Evolutionary conservation across 2,113 vertebrate species (phyloP).

Genomic region (Phylloscopus trochilus): DNA sequence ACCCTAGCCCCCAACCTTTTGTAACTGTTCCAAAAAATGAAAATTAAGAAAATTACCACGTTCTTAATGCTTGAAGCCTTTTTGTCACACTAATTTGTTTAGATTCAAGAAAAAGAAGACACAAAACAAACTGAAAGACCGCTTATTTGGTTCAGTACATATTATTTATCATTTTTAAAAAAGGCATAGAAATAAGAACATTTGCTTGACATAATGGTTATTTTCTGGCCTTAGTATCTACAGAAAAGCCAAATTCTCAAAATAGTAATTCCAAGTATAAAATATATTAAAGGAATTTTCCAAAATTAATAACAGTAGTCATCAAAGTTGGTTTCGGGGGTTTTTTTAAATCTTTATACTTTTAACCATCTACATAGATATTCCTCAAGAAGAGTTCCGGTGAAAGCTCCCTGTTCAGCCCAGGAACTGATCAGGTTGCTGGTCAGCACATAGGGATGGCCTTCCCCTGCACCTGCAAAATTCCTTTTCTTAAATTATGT

Average conservation of each 20-base stretch:
- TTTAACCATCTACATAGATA: background rate
- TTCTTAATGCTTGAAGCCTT: background rate
- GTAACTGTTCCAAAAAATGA: background rate
- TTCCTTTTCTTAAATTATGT: background rate
- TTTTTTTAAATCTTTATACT: background rate
- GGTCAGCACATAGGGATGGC: background rate
- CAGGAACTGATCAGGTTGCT: background rate
- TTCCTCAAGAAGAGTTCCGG: background rate
- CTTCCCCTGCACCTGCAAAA: background rate
- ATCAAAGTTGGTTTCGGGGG: background rate
- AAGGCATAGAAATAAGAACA: background rate
- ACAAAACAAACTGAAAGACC: background rate
- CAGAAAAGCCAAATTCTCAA: background rate
- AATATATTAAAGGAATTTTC: background rate
- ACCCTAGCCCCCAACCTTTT: background rate
- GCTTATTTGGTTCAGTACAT: background rate
- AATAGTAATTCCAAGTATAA: background rate
- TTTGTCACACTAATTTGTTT: background rate
- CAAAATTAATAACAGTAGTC: background rate
- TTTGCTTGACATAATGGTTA: background rate
- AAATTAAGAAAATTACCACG: background rate
- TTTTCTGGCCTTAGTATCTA: background rate
- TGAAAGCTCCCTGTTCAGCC: background rate
- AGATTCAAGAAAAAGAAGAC: background rate
- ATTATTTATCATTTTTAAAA: background rate